Conservation (phyloP, 2,797 vertebrate genomes). For the Microctenopoma lineatum region DNA sequence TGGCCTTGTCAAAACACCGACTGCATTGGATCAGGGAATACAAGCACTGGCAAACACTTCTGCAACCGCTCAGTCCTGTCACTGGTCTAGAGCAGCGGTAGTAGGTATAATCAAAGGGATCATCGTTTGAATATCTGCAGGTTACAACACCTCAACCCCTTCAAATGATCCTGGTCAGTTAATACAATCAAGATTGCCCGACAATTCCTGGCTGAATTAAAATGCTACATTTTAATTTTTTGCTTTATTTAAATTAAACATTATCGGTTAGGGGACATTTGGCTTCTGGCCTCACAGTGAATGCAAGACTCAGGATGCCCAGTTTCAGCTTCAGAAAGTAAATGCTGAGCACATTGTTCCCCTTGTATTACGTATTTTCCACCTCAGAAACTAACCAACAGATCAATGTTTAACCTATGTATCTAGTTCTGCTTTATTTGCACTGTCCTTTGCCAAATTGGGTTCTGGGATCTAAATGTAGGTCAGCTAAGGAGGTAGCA, state of each 20-base stretch:
- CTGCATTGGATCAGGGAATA: slow-evolving; percentile 36
- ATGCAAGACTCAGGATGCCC: slow-evolving; percentile 12
- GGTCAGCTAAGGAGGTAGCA: too few species aligned
- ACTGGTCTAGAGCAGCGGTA: slow-evolving; percentile 45
- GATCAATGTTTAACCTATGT: too few species aligned
- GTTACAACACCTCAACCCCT: slow-evolving; percentile 2
- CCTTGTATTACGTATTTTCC: too few species aligned
- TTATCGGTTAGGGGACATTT: slow-evolving; percentile 61
- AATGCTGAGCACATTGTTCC: not conserved
- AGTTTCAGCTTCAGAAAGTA: too few species aligned
- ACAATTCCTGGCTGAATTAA: slow-evolving; percentile 30
- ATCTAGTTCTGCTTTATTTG: too few species aligned
- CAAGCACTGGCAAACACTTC: slow-evolving; percentile 22
- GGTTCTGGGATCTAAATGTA: too few species aligned
- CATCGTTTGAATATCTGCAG: slow-evolving; percentile 46
- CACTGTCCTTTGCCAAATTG: too few species aligned
- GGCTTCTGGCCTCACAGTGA: slow-evolving; percentile 41
- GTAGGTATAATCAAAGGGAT: slow-evolving; percentile 58
- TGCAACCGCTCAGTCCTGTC: slow-evolving; percentile 35
- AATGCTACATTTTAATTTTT: slow-evolving; percentile 43
- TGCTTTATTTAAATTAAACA: slow-evolving; percentile 50
- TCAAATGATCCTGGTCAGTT: slow-evolving; percentile 23
- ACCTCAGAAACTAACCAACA: too few species aligned
- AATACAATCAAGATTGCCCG: slow-evolving; percentile 39
- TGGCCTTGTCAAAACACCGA: slow-evolving; percentile 61